phyloP scores from a whole-genome alignment of 2,888 invertebrate species.

The Coelinius sp. region DNA sequence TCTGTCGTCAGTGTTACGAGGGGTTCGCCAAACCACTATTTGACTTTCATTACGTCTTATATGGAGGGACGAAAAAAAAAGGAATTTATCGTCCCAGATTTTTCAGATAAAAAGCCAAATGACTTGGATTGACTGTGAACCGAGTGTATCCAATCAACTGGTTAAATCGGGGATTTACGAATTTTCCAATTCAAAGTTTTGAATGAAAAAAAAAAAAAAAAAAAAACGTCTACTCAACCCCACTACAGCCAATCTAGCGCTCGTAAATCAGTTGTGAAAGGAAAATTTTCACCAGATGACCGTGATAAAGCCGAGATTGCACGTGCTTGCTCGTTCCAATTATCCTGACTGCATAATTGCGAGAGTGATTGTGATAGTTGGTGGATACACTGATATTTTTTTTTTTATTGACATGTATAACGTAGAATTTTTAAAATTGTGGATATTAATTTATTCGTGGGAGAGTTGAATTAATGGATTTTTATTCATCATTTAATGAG shows the following conservation, averaged over 20 bases:
- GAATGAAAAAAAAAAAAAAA: conserved; percentile 21
- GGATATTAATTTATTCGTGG: not conserved
- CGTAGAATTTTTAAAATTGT: conserved; percentile 14
- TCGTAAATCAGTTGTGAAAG: conserved; percentile 48
- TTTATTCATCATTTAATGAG: not conserved
- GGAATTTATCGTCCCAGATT: conserved; percentile 61
- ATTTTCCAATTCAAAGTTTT: conserved; percentile 53
- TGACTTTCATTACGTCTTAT: conserved; percentile 70
- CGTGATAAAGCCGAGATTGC: conserved; percentile 34
- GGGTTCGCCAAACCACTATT: conserved; percentile 65
- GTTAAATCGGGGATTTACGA: conserved; percentile 49
- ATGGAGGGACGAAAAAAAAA: conserved; percentile 47
- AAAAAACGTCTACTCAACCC: too few relatives aligned
- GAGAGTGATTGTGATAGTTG: conserved; percentile 25
- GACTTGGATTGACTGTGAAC: not conserved
- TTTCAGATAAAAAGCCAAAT: conserved; percentile 35
- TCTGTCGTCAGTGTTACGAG: too few relatives aligned
- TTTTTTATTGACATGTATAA: conserved; percentile 22
- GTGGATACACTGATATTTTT: conserved; percentile 8
- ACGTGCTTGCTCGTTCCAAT: conserved; percentile 35
- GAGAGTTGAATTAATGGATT: not conserved
- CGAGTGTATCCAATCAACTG: conserved; percentile 12
- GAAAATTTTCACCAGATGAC: conserved; percentile 45
- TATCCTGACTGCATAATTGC: conserved; percentile 33
- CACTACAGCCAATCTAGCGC: conserved; percentile 2